Conservation (phyloP, 2,797 vertebrate genomes). For the Pangasius krempfi region DNA sequence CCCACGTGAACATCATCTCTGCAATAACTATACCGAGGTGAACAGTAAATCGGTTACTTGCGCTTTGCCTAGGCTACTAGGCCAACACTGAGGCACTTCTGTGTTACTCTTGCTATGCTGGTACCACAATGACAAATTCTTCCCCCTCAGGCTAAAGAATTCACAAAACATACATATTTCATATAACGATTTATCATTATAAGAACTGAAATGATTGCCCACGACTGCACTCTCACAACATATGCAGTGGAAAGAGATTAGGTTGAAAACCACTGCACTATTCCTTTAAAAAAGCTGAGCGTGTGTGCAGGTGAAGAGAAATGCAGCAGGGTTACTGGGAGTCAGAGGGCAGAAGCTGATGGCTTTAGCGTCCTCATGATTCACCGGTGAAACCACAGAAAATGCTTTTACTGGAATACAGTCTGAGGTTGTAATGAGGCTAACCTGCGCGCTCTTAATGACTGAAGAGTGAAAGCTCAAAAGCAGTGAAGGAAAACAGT, state of each 20-base stretch:
- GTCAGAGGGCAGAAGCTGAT: neutral
- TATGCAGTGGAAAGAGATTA: neutral
- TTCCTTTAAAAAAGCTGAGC: neutral
- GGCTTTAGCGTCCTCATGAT: neutral
- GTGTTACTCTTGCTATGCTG: neutral
- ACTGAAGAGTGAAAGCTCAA: conserved; percentile 11
- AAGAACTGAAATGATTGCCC: too few species aligned
- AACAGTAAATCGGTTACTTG: neutral
- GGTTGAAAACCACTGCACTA: neutral
- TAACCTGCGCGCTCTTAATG: neutral
- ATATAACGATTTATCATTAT: neutral
- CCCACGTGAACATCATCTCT: neutral
- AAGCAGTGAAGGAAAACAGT: neutral
- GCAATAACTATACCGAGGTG: neutral
- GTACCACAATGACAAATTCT: neutral
- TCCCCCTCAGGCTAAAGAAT: neutral
- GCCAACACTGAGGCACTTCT: neutral
- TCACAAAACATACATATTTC: neutral
- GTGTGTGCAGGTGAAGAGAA: neutral
- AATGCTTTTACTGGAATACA: neutral
- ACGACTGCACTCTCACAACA: neutral
- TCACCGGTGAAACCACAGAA: neutral
- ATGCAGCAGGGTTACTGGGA: neutral
- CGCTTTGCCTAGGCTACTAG: neutral
- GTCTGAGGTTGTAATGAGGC: conserved; percentile 12